A percentile compares a stretch with the other conserved stretches of the same genome.
phyloP scores from a whole-genome alignment of 1,140 invertebrate genomes.

The Proales similis region DNA sequence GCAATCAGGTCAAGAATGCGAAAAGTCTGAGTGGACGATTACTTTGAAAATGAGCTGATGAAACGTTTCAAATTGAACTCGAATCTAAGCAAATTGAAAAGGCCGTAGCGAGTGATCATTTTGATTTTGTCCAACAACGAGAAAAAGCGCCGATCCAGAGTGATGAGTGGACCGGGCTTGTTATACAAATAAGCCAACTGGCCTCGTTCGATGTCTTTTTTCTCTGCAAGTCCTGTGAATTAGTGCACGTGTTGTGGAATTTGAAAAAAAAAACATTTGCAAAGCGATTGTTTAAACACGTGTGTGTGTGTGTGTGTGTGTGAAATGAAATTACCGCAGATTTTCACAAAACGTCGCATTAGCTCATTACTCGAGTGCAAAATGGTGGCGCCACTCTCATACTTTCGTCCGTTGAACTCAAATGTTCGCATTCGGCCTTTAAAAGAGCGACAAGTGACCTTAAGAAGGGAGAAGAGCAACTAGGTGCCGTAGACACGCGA shows the following conservation, averaged over 20 bases:
- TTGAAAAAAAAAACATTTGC: too few relatives aligned
- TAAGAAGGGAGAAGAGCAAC: too few relatives aligned
- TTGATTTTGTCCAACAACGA: slow-evolving; percentile 16
- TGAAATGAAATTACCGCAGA: slow-evolving; percentile 52
- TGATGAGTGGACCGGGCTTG: neutral
- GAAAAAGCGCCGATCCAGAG: neutral
- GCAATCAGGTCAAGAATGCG: slow-evolving; percentile 6
- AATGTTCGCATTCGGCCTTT: slow-evolving; percentile 56
- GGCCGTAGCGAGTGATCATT: slow-evolving; percentile 4
- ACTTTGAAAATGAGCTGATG: slow-evolving; percentile 33
- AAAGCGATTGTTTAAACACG: neutral
- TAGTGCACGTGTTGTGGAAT: too few relatives aligned
- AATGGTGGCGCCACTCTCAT: slow-evolving; percentile 60
- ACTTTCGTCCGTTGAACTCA: slow-evolving; percentile 53
- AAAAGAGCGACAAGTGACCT: too few relatives aligned
- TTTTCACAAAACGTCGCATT: slow-evolving; percentile 58
- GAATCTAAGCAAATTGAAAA: slow-evolving; percentile 23
- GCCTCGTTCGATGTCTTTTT: neutral
- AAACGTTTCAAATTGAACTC: neutral
- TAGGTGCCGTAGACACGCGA: too few relatives aligned
- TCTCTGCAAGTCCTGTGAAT: too few relatives aligned
- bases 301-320: too few relatives aligned
- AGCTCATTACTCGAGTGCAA: slow-evolving; percentile 61
- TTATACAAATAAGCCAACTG: slow-evolving; percentile 7
- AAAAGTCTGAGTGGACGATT: neutral